Evolutionary conservation across 2,113 vertebrate genomes (phyloP), one percentile per base, ranked within the genome.

Genomic region (Ophthalmolycus amberensis): DNA sequence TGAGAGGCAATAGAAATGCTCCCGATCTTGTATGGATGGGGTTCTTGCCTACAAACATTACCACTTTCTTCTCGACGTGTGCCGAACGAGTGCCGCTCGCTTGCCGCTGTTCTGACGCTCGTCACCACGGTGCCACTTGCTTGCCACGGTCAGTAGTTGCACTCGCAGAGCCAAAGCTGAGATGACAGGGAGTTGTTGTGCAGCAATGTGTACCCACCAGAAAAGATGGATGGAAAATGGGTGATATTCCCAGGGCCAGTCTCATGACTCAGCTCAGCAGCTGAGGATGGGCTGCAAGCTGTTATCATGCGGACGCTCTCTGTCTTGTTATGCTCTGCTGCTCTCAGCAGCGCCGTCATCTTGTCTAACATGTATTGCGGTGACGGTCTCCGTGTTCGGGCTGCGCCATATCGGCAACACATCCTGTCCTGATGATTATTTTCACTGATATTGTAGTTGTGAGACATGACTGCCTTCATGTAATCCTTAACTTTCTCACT

Each of bases 191-290:
- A 58, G 25, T 27, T 58, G 27, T 58, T 58, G 56, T 58, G 56
- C 56, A 58, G 56, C 14, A 58, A 29, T 29, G 25, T 27, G 11
- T 29, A 29, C 56, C 25, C 11, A 58, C 25, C 56, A 58, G 56
- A 58, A 27, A 20, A 58, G 56, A 58, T 58, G 56, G 25, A 58
- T 58, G 56, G 56, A 58, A 58, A 29, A 58, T 6, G 56, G 56
- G 14, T 58, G 12, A 58, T 58, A 15, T 58, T 29, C 56, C 11
- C 25, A 29, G 56, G 25, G 25, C 25, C 56, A 58, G 56, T 54
- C 80, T 85, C 68, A 84, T 92, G 90, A 92, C n/a, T n/a, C 81
- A 75, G 89, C 77, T 74, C 5, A 44, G 80, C 62, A 54, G 80
- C 75, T 86, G 86, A 90, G 75, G 79, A 80, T 5, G 27, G 79